Percentiles rank a stretch among this genome's conserved stretches.
Conservation (phyloP, 2,797 vertebrate genomes). For the Parauchenoglanis ngamensis region DNA sequence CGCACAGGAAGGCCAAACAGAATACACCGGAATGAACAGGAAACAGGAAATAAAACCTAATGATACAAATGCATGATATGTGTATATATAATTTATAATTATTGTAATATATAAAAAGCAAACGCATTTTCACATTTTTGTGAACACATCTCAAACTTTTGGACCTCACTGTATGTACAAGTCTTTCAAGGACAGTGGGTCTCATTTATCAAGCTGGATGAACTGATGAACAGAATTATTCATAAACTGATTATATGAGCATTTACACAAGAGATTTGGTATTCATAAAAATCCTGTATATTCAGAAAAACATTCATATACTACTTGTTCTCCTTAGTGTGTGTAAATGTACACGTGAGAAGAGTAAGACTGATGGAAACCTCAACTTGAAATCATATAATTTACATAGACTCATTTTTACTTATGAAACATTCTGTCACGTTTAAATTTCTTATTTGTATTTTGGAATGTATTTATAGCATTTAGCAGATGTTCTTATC, state of each 20-base stretch:
- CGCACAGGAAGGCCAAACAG: not conserved
- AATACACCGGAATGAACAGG: not conserved
- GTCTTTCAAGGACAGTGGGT: not conserved
- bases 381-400: not conserved
- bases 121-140: too few species aligned
- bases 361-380: not conserved
- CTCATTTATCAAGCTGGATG: not conserved
- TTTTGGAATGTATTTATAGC: not conserved
- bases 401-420: not conserved
- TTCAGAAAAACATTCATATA: not conserved
- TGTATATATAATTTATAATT: not conserved
- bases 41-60: not conserved
- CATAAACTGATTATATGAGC: not conserved
- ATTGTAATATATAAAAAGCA: too few species aligned
- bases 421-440: not conserved
- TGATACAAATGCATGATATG: not conserved
- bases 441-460: not conserved
- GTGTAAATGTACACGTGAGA: not conserved
- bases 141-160: too few species aligned
- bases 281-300: not conserved
- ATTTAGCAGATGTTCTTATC: not conserved
- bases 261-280: not conserved
- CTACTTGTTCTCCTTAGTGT: not conserved
- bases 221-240: not conserved
- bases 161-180: not conserved